Percentiles rank a stretch among this genome's conserved stretches.
Evolutionary conservation across 2,888 invertebrate species (phyloP).

Genomic region (Boloria selene): DNA sequence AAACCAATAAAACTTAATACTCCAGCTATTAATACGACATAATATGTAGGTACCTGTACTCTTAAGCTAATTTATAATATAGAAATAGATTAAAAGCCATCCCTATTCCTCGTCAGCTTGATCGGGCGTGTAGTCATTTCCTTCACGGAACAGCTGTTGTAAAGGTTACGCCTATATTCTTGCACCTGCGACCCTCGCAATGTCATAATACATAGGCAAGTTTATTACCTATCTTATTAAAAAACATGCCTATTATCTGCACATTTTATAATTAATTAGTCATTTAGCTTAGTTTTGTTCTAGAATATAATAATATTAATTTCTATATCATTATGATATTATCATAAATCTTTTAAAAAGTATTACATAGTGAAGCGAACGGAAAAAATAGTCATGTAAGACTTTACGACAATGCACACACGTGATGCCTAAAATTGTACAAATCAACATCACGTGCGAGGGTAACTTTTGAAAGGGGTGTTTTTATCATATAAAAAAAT

Average conservation of each 20-base stretch:
- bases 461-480: slow-evolving; percentile 70
- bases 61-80: slow-evolving; percentile 48
- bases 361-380: background rate
- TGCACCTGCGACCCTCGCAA: slow-evolving; percentile 67
- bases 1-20: slow-evolving; percentile 42
- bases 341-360: too few species aligned
- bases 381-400: slow-evolving; percentile 51
- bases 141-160: slow-evolving; percentile 72
- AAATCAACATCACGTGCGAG: slow-evolving; percentile 56
- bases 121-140: slow-evolving; percentile 58
- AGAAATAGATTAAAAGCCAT: slow-evolving; percentile 64
- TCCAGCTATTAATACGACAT: slow-evolving; percentile 21
- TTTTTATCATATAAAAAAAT: slow-evolving; percentile 69
- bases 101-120: slow-evolving; percentile 56
- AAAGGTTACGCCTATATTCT: slow-evolving; percentile 74
- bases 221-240: slow-evolving; percentile 73
- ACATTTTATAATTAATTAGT: slow-evolving; percentile 25
- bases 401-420: slow-evolving; percentile 54
- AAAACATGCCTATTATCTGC: slow-evolving; percentile 47
- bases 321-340: too few species aligned
- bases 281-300: background rate
- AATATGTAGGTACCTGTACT: slow-evolving; percentile 30
- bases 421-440: slow-evolving; percentile 48
- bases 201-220: slow-evolving; percentile 53
- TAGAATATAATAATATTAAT: background rate